These are phyloP conservation scores for Brotula barbata DNA, from an alignment of 2,797 vertebrate genomes.

Conservation along the genomic window DNA sequence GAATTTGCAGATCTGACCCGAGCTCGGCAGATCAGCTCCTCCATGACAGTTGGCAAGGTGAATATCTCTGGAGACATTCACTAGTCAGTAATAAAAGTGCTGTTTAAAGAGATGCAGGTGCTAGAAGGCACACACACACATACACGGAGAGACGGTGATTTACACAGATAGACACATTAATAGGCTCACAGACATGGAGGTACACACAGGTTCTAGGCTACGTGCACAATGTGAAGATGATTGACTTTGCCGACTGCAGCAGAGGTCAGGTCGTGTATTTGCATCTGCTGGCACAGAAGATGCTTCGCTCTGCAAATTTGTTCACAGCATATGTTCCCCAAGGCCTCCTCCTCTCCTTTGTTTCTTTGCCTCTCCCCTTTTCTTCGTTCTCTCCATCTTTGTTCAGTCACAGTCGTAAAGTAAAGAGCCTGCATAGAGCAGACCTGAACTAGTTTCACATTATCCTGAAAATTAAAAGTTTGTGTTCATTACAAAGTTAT, in stretches of 20 bases:
- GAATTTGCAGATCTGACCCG: constrained; percentile 68
- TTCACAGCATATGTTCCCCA: constrained; percentile 44
- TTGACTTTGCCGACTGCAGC: constrained; percentile 64
- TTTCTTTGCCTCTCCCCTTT: constrained; percentile 34
- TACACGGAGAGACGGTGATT: neutral
- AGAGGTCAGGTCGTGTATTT: constrained; percentile 66
- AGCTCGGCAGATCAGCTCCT: constrained; percentile 44
- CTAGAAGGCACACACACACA: constrained; percentile 13
- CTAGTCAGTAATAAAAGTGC: constrained; percentile 47
- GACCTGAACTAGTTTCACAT: neutral
- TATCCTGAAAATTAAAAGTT: neutral
- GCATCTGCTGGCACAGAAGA: constrained; percentile 60
- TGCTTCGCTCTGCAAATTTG: constrained; percentile 61
- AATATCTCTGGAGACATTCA: constrained; percentile 51
- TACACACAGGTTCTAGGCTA: neutral
- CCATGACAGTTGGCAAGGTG: constrained; percentile 46
- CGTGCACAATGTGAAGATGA: constrained; percentile 22
- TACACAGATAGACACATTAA: neutral
- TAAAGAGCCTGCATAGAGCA: neutral
- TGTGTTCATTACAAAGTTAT: neutral
- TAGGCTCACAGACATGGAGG: too few relatives aligned
- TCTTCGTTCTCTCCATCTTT: constrained; percentile 2
- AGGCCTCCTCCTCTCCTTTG: constrained; percentile 8
- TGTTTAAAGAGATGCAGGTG: constrained; percentile 10
- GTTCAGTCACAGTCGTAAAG: neutral